Evolutionary conservation across 2,113 vertebrate genomes (phyloP).

Genomic region (Dipodomys stephensi): DNA sequence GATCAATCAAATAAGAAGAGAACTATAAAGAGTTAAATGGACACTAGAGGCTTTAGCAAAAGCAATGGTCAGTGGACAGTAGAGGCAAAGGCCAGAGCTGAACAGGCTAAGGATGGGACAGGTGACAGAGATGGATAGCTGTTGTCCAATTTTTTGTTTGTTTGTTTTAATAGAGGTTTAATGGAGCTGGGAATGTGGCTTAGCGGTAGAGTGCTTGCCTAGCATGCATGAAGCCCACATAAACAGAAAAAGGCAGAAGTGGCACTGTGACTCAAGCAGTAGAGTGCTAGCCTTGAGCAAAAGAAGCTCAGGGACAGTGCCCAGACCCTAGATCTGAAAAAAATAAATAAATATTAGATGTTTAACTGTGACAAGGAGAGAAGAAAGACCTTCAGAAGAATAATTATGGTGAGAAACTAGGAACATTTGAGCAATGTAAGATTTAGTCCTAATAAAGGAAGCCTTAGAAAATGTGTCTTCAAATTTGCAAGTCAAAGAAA

Average conservation of each 20-base stretch:
- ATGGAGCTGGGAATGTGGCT: too few relatives aligned
- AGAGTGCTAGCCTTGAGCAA: too few relatives aligned
- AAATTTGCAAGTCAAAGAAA: neutral
- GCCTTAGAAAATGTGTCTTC: neutral
- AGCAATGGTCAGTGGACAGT: neutral
- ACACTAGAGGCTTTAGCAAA: neutral
- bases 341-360: neutral
- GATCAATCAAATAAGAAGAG: neutral
- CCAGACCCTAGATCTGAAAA: too few relatives aligned
- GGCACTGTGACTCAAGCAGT: too few relatives aligned
- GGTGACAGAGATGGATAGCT: neutral
- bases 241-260: too few relatives aligned
- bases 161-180: too few relatives aligned
- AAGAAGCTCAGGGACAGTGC: too few relatives aligned
- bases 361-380: neutral
- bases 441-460: neutral
- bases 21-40: neutral
- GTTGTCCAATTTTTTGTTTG: neutral
- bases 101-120: neutral
- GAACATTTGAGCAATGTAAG: neutral
- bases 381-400: neutral
- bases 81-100: neutral
- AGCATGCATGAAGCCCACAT: too few relatives aligned
- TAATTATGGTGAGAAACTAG: neutral
- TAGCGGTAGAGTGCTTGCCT: too few relatives aligned